These are phyloP conservation scores for Catocala fraxini DNA, from an alignment of 2,888 invertebrate species.

Conservation along the genomic window DNA sequence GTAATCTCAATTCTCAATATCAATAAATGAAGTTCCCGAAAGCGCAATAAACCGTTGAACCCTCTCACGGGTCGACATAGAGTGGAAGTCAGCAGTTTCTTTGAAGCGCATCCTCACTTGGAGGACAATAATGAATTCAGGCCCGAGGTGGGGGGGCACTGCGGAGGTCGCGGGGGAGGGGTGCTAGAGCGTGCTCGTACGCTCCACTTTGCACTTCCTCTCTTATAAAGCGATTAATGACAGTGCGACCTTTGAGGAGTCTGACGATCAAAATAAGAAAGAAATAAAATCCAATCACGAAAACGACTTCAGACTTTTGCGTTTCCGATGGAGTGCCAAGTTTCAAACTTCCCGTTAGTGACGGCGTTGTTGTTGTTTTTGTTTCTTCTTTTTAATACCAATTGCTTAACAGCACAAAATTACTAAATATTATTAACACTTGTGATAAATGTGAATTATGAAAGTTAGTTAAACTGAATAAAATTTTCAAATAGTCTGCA, in stretches of 20 bases:
- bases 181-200: conserved; percentile 74
- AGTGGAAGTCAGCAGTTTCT: conserved; percentile 82
- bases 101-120: conserved; percentile 79
- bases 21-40: conserved; percentile 68
- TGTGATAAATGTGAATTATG: not conserved
- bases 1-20: conserved; percentile 62
- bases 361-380: conserved; percentile 25
- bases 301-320: conserved; percentile 52
- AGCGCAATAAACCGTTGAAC: conserved; percentile 77
- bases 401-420: not conserved
- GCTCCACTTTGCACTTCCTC: conserved; percentile 81
- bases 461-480: conserved; percentile 2
- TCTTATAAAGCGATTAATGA: conserved; percentile 83
- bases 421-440: not conserved
- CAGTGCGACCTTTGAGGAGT: conserved; percentile 72
- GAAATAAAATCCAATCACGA: conserved; percentile 72
- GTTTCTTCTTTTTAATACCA: conserved; percentile 14
- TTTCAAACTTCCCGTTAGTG: conserved; percentile 29
- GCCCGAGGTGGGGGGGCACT: conserved; percentile 58
- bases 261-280: conserved; percentile 73
- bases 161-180: conserved; percentile 39
- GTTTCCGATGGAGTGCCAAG: conserved; percentile 33
- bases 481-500: not conserved
- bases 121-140: conserved; percentile 85
- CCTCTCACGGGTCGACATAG: conserved; percentile 63